Conservation (phyloP, 1,140 invertebrate genomes). For the Drosophila busckii region DNA sequence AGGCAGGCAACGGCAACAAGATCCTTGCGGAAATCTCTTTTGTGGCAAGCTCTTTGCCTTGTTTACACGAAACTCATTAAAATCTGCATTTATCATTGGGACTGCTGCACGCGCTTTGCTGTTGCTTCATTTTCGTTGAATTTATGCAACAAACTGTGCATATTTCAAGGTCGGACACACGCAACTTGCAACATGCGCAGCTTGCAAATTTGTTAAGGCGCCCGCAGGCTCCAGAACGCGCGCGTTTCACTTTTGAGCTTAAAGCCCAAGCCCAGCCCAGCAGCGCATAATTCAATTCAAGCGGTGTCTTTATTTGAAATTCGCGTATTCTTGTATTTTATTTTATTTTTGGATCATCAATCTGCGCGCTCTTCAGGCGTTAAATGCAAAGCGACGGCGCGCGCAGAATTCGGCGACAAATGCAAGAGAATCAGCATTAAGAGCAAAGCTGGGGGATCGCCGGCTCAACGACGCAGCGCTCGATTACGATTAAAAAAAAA, state of each 20-base stretch:
- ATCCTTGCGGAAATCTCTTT: constrained; percentile 30
- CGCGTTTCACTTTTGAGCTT: no score
- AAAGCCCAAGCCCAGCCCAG: no score
- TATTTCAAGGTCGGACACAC: constrained; percentile 61
- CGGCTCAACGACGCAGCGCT: constrained; percentile 11
- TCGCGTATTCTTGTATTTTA: no score
- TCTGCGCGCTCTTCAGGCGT: constrained; percentile 65
- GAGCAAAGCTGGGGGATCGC: neutral
- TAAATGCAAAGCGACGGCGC: constrained; percentile 57
- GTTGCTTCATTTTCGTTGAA: constrained; percentile 56
- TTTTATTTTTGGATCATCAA: constrained; percentile 64
- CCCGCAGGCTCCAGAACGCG: no score
- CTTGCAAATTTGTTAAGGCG: no score
- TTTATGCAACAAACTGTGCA: constrained; percentile 61
- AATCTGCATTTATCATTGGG: constrained; percentile 70
- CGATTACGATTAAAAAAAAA: constrained; percentile 56
- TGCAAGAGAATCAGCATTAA: constrained; percentile 24
- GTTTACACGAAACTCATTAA: constrained; percentile 78
- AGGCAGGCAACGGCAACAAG: constrained; percentile 23
- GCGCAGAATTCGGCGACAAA: constrained; percentile 45
- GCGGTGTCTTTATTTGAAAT: constrained; percentile 47
- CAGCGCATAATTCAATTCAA: constrained; percentile 61
- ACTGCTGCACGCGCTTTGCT: constrained; percentile 3
- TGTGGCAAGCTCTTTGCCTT: constrained; percentile 47
- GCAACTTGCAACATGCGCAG: constrained; percentile 32